Conservation (phyloP, 2,888 invertebrate species). For the Tipula helvola region DNA sequence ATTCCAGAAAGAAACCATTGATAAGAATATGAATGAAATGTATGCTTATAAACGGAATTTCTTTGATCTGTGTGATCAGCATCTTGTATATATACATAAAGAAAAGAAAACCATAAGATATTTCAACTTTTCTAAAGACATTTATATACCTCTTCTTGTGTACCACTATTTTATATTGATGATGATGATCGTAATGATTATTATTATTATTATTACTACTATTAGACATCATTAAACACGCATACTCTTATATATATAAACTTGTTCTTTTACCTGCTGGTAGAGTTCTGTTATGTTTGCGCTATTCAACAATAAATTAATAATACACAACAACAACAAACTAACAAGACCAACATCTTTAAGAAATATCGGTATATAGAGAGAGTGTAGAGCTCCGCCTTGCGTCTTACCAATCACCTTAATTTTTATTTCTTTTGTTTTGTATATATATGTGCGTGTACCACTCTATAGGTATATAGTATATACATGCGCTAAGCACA, state of each 20-base stretch:
- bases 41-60: background rate
- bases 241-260: background rate
- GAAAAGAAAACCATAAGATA: background rate
- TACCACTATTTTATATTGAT: background rate
- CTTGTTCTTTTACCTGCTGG: conserved; percentile 4
- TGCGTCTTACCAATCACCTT: background rate
- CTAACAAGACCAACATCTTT: background rate
- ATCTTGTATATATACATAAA: background rate
- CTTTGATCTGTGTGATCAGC: background rate
- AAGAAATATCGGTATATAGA: background rate
- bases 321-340: background rate
- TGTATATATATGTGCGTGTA: background rate
- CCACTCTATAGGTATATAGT: background rate
- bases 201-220: background rate
- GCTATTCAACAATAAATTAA: background rate
- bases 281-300: background rate
- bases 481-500: background rate
- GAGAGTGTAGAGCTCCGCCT: background rate
- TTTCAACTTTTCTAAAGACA: background rate
- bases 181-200: background rate
- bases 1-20: background rate
- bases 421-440: background rate
- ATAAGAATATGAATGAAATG: background rate
- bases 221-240: background rate
- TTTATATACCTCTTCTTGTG: background rate